Evolutionary conservation across 2,888 invertebrate genomes (phyloP), one percentile per base, ranked within the genome.

Genomic region (Thysanoteuthis rhombus): DNA sequence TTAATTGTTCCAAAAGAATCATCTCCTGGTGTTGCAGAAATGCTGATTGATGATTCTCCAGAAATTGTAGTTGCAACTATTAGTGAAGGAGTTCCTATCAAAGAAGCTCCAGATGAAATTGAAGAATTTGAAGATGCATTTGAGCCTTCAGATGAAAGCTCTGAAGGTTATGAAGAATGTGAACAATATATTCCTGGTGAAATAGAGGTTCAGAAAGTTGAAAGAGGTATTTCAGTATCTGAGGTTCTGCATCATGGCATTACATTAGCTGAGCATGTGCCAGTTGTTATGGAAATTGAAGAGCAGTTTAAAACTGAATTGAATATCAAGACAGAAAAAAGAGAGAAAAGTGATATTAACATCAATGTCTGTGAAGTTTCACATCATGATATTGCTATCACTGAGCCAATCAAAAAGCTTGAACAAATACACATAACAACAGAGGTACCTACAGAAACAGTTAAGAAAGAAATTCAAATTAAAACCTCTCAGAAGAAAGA

Each of bases 151-250:
- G 58, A 94, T 95, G n/a, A 94, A 93, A 89, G 94, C 93, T 39
- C 92, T 95, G 91, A 93, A 94, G 39, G 94, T 10, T 94, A 94
- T 47, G 95, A 95, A n/a, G 94, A 92, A 10, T 42, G 58, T 25
- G 47, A 92, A 45, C 42, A 90, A 10, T 40, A n/a, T 40, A 93
- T 75, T 94, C 2, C 90, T 90, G 28, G 52, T 28, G 92, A 91
- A n/a, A 45, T 38, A 42, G 42, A 40, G 22, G 90, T 90, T 90
- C 90, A 90, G 39, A 92, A 42, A 40, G 90, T 22, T 38, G 90
- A 90, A 36, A 90, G 40, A 38, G 32, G 39, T 39, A 90, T 90
- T 90, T 90, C 90, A 39, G 90, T 90, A 39, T 36, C 90, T 39
- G 40, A 90, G 28, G 39, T 90, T 90, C 25, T 90, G 10, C 90